Evolutionary conservation across 2,888 invertebrate species (phyloP), one percentile per base, ranked within the genome.

Genomic region (Heliothis peltigera): DNA sequence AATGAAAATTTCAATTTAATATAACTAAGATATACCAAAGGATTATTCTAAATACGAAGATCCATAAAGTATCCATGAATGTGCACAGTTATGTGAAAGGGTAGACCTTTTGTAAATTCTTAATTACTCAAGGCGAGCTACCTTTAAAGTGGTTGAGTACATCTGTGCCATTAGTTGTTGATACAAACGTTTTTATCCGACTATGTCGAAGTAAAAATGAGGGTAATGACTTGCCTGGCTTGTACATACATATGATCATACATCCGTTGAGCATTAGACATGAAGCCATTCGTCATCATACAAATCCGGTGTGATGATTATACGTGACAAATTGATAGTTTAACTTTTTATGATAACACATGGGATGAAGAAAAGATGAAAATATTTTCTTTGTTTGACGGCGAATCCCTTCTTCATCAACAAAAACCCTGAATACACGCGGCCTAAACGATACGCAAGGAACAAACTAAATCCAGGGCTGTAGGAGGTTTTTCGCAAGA

Each of bases 241-340:
- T 68, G 62, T 69, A 69, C 59, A 57, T 12, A 32, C 8, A 32
- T 28, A 61, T 62, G 56, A 64, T 44, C 57, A 60, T 58, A 73
- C 66, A 72, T 73, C 66, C 72, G 59, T 72, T 77, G 35, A 57
- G 28, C 59, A 59, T 77, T 77, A 64, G 42, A 63, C 5, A n/a
- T 35, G 39, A 77, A 72, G 58, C 59, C 46, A 64, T 71, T 64
- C 28, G 44, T 59, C 47, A 62, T 70, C 44, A 51, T 28, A 53
- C 22, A 49, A 75, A 48, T 54, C 43, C 54, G 43, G 71, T 70
- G 35, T 44, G 42, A 43, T 35, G 49, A 63, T 70, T 28, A 18
- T 25, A 55, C 43, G 44, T 62, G 60, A 63, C 59, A 60, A 55
- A 55, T 75, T 68, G 54, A 55, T 55, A 65, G 47, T 64, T 68